A percentile compares a stretch with the other conserved stretches of the same genome.
phyloP scores from a whole-genome alignment of 1,140 invertebrate genomes.

The Zaprionus inermis region DNA sequence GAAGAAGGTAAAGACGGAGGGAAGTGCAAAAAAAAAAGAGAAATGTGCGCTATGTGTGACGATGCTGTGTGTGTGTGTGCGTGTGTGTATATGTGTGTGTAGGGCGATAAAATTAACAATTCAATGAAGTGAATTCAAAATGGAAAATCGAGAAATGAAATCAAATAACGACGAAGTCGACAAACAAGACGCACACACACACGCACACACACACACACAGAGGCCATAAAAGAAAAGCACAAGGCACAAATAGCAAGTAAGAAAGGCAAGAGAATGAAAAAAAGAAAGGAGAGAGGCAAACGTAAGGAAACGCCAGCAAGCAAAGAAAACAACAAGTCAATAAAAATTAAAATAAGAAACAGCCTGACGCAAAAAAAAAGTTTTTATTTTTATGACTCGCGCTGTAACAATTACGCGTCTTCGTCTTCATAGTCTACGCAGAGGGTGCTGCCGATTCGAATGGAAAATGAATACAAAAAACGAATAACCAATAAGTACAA shows the following conservation, averaged over 20 bases:
- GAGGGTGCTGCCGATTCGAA: constrained; percentile 2
- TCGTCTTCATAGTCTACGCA: background rate
- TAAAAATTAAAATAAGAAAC: constrained; percentile 74
- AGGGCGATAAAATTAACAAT: constrained; percentile 76
- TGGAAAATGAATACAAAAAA: constrained; percentile 32
- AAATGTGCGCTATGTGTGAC: background rate
- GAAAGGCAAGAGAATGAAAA: background rate
- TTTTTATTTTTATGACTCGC: constrained; percentile 55
- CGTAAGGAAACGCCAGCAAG: background rate
- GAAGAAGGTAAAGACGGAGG: constrained; percentile 39
- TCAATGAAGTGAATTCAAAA: constrained; percentile 80
- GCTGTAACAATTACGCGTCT: constrained; percentile 55
- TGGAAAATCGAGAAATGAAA: constrained; percentile 72
- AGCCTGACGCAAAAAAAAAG: constrained; percentile 50
- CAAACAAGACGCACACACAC: constrained; percentile 34
- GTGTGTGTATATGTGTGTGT: constrained; percentile 19
- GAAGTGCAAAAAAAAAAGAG: constrained; percentile 44
- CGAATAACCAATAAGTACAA: constrained; percentile 25
- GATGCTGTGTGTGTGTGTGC: constrained; percentile 13
- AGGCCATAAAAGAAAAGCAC: constrained; percentile 56
- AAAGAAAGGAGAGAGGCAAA: constrained; percentile 10
- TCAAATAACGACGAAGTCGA: constrained; percentile 53
- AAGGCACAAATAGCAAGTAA: constrained; percentile 28
- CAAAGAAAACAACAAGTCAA: constrained; percentile 53
- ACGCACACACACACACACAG: constrained; percentile 25